phyloP scores from a whole-genome alignment of 2,113 vertebrate genomes.

The Plecturocebus donacophilus region DNA sequence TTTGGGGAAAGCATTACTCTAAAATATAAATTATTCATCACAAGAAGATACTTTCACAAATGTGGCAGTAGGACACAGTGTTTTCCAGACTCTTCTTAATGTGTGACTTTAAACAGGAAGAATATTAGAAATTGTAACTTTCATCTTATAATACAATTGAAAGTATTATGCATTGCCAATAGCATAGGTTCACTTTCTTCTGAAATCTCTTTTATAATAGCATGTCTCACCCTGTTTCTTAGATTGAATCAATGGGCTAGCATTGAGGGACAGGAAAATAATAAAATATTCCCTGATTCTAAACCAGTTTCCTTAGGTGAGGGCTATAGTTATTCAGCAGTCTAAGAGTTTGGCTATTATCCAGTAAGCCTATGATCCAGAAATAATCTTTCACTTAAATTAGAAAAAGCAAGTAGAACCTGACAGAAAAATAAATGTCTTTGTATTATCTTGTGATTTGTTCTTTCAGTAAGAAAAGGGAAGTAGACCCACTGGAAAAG shows the following conservation, averaged over 20 bases:
- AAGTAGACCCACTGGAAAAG: background rate
- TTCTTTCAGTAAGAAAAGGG: background rate
- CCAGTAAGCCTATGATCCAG: background rate
- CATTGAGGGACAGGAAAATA: background rate
- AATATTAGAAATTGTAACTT: background rate
- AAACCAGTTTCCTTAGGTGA: background rate
- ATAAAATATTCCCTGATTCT: conserved; percentile 33
- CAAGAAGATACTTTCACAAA: background rate
- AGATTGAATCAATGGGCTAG: background rate
- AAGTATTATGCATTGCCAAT: background rate
- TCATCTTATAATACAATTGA: background rate
- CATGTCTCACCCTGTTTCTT: background rate
- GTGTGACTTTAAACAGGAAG: conserved; percentile 33
- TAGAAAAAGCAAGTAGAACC: conserved; percentile 10
- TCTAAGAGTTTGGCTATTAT: background rate
- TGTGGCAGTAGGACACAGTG: background rate
- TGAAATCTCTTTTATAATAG: conserved; percentile 36
- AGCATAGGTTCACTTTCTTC: background rate
- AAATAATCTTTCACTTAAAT: conserved; percentile 41
- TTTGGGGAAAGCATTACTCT: conserved; percentile 2
- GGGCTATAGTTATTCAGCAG: background rate
- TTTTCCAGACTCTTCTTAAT: conserved; percentile 35
- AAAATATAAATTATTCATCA: conserved; percentile 39
- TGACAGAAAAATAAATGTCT: background rate
- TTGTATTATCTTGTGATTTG: background rate